Evolutionary conservation across 2,113 vertebrate genomes (phyloP).

Genomic region (Pelecanus crispus): DNA sequence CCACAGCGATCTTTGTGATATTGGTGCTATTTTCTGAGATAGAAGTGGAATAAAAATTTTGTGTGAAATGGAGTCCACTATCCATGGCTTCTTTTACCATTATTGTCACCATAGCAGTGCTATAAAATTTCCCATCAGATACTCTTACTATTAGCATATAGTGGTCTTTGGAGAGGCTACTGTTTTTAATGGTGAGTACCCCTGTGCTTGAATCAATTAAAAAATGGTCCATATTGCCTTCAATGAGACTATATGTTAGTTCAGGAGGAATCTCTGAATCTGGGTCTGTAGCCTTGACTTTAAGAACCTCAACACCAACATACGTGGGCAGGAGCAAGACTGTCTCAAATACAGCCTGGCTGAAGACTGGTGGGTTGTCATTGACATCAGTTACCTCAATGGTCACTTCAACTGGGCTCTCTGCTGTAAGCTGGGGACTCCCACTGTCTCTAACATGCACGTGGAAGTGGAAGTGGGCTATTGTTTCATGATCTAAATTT

Average conservation of each 20-base stretch:
- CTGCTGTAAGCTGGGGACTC: slow-evolving; percentile 88
- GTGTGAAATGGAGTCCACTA: slow-evolving; percentile 90
- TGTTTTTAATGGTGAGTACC: slow-evolving; percentile 87
- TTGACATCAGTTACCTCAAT: slow-evolving; percentile 93
- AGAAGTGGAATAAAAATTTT: slow-evolving; percentile 85
- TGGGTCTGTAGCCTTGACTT: slow-evolving; percentile 87
- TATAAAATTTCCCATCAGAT: slow-evolving; percentile 93
- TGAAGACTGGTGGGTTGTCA: slow-evolving; percentile 91
- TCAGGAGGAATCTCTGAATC: slow-evolving; percentile 86
- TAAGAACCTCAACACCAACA: slow-evolving; percentile 87
- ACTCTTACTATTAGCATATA: slow-evolving; percentile 87
- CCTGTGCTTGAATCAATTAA: slow-evolving; percentile 83
- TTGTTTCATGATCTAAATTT: slow-evolving; percentile 89
- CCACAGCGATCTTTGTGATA: slow-evolving; percentile 88
- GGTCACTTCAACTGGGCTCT: slow-evolving; percentile 88
- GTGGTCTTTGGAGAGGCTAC: slow-evolving; percentile 87
- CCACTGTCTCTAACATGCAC: slow-evolving; percentile 94
- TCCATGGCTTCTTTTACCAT: slow-evolving; percentile 89
- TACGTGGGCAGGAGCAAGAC: slow-evolving; percentile 91
- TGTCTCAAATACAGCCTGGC: slow-evolving; percentile 86
- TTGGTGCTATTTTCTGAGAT: slow-evolving; percentile 90
- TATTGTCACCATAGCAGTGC: slow-evolving; percentile 84
- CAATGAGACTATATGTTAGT: slow-evolving; percentile 85
- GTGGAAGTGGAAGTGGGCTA: slow-evolving; percentile 87
- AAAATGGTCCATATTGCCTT: slow-evolving; percentile 86